Evolutionary conservation across 2,888 invertebrate species (phyloP), one percentile per base, ranked within the genome.

Genomic region (Xiphydria camelus): DNA sequence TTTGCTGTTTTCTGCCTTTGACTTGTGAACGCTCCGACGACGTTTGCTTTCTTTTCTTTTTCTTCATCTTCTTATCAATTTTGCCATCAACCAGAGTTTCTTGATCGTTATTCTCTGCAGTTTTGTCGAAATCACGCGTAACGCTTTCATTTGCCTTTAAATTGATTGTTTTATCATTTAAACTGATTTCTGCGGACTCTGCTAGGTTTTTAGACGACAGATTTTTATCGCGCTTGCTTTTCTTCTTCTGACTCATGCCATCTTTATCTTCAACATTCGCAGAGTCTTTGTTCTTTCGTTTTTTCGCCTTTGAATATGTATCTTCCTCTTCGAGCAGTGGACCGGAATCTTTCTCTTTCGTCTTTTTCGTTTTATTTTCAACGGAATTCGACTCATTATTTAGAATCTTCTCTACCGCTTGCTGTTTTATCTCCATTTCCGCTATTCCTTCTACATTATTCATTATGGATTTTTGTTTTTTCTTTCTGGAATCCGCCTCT

Each of bases 351-450:
- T n/a, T n/a, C n/a, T n/a, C n/a, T n/a, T n/a, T n/a, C n/a, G n/a
- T n/a, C n/a, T n/a, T n/a, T n/a, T n/a, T n/a, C n/a, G n/a, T n/a
- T n/a, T n/a, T n/a, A n/a, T n/a, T n/a, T n/a, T n/a, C n/a, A n/a
- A n/a, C n/a, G n/a, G n/a, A n/a, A n/a, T n/a, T n/a, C n/a, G n/a
- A n/a, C n/a, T n/a, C n/a, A n/a, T n/a, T n/a, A n/a, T n/a, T n/a
- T n/a, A n/a, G n/a, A n/a, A n/a, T n/a, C n/a, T 63, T 42, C 55
- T 63, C 42, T 64, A 66, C 41, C 59, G 62, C 38, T 61, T 68
- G 41, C 61, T 62, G 44, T 63, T 67, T 34, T 59, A 49, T 56
- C 43, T 51, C 47, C 22, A 42, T 43, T 42, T 49, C 51, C 39
- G 23, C 26, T 14, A 32, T 12, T 36, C 41, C 40, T 35, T 20